Percentiles rank a stretch among this genome's conserved stretches.
These are phyloP conservation scores for Dasypus novemcinctus DNA, from an alignment of 2,113 vertebrate genomes.

Conservation along the genomic window DNA sequence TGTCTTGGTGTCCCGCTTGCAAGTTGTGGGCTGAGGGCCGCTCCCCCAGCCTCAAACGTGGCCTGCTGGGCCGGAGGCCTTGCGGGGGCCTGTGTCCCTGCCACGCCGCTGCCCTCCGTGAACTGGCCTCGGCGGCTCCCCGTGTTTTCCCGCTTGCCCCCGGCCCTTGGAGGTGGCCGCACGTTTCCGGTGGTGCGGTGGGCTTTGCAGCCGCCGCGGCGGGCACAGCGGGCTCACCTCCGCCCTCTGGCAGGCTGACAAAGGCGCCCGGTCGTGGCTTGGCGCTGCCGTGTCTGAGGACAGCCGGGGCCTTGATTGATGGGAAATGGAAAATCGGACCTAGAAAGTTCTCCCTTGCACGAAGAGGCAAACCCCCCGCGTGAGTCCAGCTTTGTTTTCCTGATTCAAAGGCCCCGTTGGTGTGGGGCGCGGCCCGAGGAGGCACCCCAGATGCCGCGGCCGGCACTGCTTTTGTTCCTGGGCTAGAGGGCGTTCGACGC, in stretches of 20 bases:
- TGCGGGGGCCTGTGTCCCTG: background rate
- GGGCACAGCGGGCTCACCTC: slow-evolving; percentile 50
- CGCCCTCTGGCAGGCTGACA: slow-evolving; percentile 66
- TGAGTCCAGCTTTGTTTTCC: slow-evolving; percentile 79
- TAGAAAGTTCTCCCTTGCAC: slow-evolving; percentile 81
- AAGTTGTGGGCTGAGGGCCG: background rate
- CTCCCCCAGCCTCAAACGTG: background rate
- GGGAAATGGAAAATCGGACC: slow-evolving; percentile 78
- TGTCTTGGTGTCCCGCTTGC: background rate
- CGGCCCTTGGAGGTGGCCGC: background rate
- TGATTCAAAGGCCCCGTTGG: slow-evolving; percentile 70
- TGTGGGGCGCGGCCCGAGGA: background rate
- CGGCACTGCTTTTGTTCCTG: slow-evolving; percentile 60
- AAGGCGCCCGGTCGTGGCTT: slow-evolving; percentile 67
- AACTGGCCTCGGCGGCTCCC: background rate
- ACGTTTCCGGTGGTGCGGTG: slow-evolving; percentile 42
- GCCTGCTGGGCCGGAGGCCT: background rate
- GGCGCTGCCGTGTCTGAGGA: slow-evolving; percentile 74
- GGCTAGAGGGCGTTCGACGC: background rate
- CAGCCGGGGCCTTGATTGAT: slow-evolving; percentile 81
- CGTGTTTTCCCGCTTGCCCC: background rate
- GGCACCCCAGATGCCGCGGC: background rate
- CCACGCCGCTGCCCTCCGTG: accelerated
- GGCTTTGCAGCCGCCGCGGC: slow-evolving; percentile 48
- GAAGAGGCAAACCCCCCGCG: slow-evolving; percentile 78